Percentiles rank a stretch among this genome's conserved stretches.
These are phyloP conservation scores for Epiblema foenella DNA, from an alignment of 2,888 invertebrate species.

Conservation along the genomic window DNA sequence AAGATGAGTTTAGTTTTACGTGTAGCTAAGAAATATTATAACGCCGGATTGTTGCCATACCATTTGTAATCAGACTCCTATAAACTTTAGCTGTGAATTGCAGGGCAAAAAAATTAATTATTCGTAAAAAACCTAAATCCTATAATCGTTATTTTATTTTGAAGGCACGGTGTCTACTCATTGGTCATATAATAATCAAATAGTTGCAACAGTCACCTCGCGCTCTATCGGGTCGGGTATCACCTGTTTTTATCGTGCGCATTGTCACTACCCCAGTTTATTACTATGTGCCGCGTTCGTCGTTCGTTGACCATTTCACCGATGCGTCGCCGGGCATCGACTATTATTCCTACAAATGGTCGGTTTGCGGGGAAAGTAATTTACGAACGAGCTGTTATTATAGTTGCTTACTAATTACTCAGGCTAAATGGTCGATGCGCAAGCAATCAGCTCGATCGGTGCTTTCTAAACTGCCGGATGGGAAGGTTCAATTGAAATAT, in stretches of 20 bases:
- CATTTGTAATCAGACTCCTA: no score
- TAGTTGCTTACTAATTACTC: conserved; percentile 52
- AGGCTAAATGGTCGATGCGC: conserved; percentile 50
- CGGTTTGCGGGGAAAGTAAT: conserved; percentile 49
- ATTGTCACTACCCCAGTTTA: conserved; percentile 32
- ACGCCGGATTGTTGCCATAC: no score
- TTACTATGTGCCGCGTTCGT: conserved; percentile 29
- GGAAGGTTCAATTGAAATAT: conserved; percentile 38
- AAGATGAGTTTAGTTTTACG: no score
- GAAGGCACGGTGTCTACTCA: no score
- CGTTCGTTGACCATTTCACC: conserved; percentile 43
- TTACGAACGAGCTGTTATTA: conserved; percentile 48
- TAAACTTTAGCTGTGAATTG: no score
- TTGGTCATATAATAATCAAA: not conserved
- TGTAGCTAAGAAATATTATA: no score
- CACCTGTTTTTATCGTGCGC: conserved; percentile 8
- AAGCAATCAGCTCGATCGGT: conserved; percentile 48
- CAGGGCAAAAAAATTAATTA: no score
- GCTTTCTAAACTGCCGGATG: conserved; percentile 50
- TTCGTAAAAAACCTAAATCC: no score
- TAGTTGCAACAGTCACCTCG: not conserved
- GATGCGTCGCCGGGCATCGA: conserved; percentile 39
- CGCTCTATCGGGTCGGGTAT: conserved; percentile 2
- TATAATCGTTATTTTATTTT: not conserved
- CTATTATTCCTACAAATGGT: conserved; percentile 46